Conservation (phyloP, 2,797 vertebrate species). For the Coluber constrictor region DNA sequence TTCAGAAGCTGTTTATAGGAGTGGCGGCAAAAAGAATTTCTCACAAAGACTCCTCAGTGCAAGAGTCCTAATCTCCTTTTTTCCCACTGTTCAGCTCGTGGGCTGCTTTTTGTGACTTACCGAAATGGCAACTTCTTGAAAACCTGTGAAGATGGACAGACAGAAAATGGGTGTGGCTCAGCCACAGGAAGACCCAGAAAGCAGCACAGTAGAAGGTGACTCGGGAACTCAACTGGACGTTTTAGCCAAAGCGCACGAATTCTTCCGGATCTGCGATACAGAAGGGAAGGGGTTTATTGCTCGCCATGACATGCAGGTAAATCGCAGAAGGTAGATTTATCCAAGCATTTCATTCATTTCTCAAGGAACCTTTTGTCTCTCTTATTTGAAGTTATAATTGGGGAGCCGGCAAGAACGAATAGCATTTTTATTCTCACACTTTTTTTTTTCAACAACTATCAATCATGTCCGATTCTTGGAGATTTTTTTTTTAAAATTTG, state of each 20-base stretch:
- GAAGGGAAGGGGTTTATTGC: conserved; percentile 90
- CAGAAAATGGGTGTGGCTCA: conserved; percentile 11
- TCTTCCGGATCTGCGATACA: conserved; percentile 90
- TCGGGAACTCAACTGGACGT: conserved; percentile 67
- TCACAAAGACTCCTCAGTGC: conserved; percentile 48
- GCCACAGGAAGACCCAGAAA: conserved; percentile 28
- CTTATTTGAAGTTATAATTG: not conserved
- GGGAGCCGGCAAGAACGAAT: not conserved
- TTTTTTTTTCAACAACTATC: no score
- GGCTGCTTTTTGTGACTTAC: conserved; percentile 37
- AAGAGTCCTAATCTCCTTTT: conserved; percentile 61
- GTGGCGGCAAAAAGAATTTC: conserved; percentile 77
- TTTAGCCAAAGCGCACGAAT: conserved; percentile 82
- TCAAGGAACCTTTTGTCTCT: not conserved
- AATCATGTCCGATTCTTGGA: not conserved
- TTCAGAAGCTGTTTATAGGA: conserved; percentile 74
- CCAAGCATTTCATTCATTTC: not conserved
- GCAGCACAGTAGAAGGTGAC: conserved; percentile 49
- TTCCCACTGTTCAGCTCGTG: conserved; percentile 50
- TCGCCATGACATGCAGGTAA: conserved; percentile 88
- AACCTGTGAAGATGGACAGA: conserved; percentile 32
- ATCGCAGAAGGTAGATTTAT: not conserved
- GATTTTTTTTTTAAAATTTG: not conserved
- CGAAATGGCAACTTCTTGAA: conserved; percentile 43
- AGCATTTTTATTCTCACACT: not conserved